Conservation (phyloP, 2,797 vertebrate species). For the Crocidura indochinensis region DNA sequence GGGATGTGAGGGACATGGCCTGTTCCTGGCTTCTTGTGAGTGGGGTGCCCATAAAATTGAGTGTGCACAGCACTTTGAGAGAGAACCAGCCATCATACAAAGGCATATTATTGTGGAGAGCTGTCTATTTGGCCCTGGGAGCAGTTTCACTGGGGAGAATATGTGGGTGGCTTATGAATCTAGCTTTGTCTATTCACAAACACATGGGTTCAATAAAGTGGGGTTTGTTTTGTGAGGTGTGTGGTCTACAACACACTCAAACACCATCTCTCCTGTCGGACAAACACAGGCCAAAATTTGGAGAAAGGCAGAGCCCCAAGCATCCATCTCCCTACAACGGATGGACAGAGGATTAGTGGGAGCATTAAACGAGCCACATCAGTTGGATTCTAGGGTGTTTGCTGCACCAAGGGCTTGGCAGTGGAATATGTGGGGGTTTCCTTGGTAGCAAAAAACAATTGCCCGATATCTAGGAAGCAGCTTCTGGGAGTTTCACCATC, state of each 20-base stretch:
- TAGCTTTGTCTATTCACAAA: constrained; percentile 85
- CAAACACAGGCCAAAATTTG: constrained; percentile 78
- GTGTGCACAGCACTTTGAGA: constrained; percentile 62
- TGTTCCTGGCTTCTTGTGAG: not conserved
- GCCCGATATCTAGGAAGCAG: too few relatives aligned
- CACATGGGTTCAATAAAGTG: constrained; percentile 85
- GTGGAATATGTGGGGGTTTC: too few relatives aligned
- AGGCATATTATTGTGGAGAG: constrained; percentile 82
- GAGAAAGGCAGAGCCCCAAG: constrained; percentile 72
- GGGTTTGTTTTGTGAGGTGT: constrained; percentile 86
- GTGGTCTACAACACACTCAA: constrained; percentile 77
- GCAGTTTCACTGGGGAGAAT: constrained; percentile 82
- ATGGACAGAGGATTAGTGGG: too few relatives aligned
- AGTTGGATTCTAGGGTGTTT: too few relatives aligned
- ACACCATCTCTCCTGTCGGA: constrained; percentile 75
- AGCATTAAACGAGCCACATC: too few relatives aligned
- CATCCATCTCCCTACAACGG: constrained; percentile 69
- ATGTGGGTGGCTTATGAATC: constrained; percentile 85
- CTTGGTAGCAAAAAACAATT: too few relatives aligned
- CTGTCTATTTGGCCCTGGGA: constrained; percentile 77
- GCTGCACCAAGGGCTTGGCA: too few relatives aligned
- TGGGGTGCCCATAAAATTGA: constrained; percentile 64
- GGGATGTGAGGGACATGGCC: constrained; percentile 27
- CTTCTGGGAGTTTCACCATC: too few relatives aligned
- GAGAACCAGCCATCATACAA: constrained; percentile 70